Base-by-base conservation (phyloP, 2,113 vertebrate species). In the Callocephalon fimbriatum region DNA sequence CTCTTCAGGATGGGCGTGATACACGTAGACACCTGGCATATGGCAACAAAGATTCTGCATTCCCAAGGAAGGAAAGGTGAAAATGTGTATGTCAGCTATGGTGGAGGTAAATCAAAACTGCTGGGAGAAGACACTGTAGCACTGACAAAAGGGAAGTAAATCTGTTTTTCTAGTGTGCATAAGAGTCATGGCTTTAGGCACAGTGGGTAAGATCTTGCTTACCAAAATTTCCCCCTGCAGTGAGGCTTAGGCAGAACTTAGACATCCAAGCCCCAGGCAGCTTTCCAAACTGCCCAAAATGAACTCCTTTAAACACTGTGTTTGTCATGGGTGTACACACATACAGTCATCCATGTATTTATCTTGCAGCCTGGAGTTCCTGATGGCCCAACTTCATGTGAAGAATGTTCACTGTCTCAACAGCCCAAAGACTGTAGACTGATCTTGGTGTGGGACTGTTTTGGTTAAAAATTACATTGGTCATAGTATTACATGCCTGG, bases 41-140 rank as follows among this genome's bases (percentile, higher is more conserved):
- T 65, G 94, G 88, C 66, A 90, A 31, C 88, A 94, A 88, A 88
- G 59, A 63, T 62, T 47, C 92, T 95, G 56, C 51, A 26, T 37
- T 89, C 67, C 71, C 86, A 29, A 4, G 26, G 75, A 88, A 71
- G 27, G 47, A 88, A 79, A 95, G 79, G 88, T 67, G 71, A 76
- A 70, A 90, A 81, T 4, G 1, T 11, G 3, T 5, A 1, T 83
- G 72, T 80, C 90, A 88, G 11, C 78, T 42, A 1, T 7, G 16
- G 45, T 42, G 26, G 15, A 82, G 22, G 53, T n/a, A 45, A 54
- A 65, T 72, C 50, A 47, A 51, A 72, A 35, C 67, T 62, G 13
- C 4, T 66, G 50, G 15, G 8, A 83, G 32, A 77, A 38, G 37
- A 51, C 18, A 51, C 7, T 44, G 20, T 18, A 51, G 21, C 42